Evolutionary conservation across 2,888 invertebrate species (phyloP), one percentile per base, ranked within the genome.

Genomic region (Rosalia funebris): DNA sequence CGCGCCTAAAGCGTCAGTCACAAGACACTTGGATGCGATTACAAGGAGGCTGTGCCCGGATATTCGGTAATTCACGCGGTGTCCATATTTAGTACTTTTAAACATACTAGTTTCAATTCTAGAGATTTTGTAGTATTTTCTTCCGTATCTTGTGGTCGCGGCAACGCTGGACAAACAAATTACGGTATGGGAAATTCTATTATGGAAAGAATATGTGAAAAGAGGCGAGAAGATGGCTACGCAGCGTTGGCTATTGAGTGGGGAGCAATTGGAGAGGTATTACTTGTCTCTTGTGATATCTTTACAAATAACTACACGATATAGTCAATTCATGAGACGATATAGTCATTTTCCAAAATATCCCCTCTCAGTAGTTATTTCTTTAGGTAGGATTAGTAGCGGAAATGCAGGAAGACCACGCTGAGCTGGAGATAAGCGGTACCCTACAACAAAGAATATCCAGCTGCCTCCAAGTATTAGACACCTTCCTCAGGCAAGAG

Each of bases 201-300:
- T 2, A 93, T 95, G 93, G 95, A 96, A 80, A 86, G 93, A 66
- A 88, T 96, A 68, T 92, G 92, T 76, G 95, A 94, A 79, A 82
- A 84, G 73, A 86, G 94, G 65, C 84, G 84, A 72, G 81, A 80
- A 56, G 87, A 88, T 5, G 91, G 92, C 0, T 83, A 89, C 0
- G 92, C 93, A 0, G 95, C 86, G 0, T 80, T 93, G 60, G 95
- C 95, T 1, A 88, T 96, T 5, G 93, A 96, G 78, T 96, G 96
- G 95, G 96, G 96, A 32, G 95, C 95, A 32, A 87, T 96, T 50
- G 96, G 95, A 52, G 95, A 96, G 80, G 92, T 91, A 54, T 89
- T 90, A 7, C 16, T n/a, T 16, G 16, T 14, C 15, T 14, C 34
- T 41, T 25, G 25, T 25, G 4, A 25, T 3, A 25, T 5, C 25